Evolutionary conservation across 2,113 vertebrate genomes (phyloP), one percentile per base, ranked within the genome.

Genomic region (Numenius arquata): DNA sequence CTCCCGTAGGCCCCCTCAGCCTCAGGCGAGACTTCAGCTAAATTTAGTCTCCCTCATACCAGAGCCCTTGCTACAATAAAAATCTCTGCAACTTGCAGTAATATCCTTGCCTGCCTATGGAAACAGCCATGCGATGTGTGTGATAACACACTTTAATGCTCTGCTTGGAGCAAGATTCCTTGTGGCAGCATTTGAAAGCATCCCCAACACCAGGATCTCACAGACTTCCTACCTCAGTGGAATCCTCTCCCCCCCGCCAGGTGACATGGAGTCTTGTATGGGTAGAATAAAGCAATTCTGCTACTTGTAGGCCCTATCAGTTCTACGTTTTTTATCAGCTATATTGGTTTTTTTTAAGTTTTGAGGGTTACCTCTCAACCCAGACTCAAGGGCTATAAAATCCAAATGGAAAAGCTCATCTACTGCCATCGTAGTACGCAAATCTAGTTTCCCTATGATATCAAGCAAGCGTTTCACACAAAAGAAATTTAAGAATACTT

Each of bases 121-220:
- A 19, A 40, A 47, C n/a, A 38, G 74, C 12, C 16, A 6, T 19
- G 19, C 32, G 10, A 6, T 6, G 12, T 2, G 8, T 34, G 25
- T 19, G n/a, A 15, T 5, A 22, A 56, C 0, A 0, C 5, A 6
- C 10, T 25, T 55, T 16, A 26, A 12, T 2, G 59, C 72, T 20
- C 26, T 47, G 65, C 32, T 26, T 78, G 50, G 47, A 59, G 65
- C 20, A 23, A 20, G 29, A 14, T 17, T 59, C 74, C 38, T n/a
- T 23, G 13, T 4, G 18, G 26, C 80, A 90, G 30, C 6, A 1
- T 41, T 43, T 50, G 38, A 41, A 55, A 82, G 12, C 32, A 59
- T 34, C 9, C 15, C 36, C 29, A 59, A 1, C 14, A 5, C 22
- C 2, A 25, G 32, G 11, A 55, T 66, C 32, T 67, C 8, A 5